Percentiles rank a stretch among this genome's conserved stretches.
Evolutionary conservation across 1,140 invertebrate species (phyloP).

Genomic region (Aleiodes sp.): DNA sequence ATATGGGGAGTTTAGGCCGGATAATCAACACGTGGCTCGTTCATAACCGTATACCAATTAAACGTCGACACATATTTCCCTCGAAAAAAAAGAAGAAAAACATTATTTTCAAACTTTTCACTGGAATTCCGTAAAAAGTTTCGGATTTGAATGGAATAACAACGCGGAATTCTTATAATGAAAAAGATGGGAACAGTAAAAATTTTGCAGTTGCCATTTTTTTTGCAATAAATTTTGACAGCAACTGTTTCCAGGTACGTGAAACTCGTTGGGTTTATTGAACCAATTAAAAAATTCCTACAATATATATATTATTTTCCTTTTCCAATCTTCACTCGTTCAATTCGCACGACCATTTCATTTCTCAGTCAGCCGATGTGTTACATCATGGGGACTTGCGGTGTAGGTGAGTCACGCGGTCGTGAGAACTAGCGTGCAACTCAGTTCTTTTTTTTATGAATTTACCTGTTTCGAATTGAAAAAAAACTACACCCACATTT

Average conservation of each 20-base stretch:
- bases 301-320: constrained; percentile 7
- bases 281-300: not conserved
- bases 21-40: constrained; percentile 38
- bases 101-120: too few relatives aligned
- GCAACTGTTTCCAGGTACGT: too few relatives aligned
- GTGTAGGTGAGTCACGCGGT: constrained; percentile 34
- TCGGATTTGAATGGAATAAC: too few relatives aligned
- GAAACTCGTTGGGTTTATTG: too few relatives aligned
- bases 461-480: constrained; percentile 8
- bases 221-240: too few relatives aligned
- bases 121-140: too few relatives aligned
- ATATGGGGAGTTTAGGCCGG: constrained; percentile 29
- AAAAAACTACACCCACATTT: not conserved
- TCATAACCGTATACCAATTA: constrained; percentile 30
- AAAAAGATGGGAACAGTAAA: too few relatives aligned
- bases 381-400: constrained; percentile 31
- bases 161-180: too few relatives aligned
- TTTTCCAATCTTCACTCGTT: not conserved
- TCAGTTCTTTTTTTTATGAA: not conserved
- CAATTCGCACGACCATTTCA: constrained; percentile 25
- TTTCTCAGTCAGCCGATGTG: constrained; percentile 20
- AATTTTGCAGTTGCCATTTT: too few relatives aligned
- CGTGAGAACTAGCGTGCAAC: constrained; percentile 34
- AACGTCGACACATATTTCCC: constrained; percentile 27
- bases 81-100: constrained; percentile 1